A percentile compares a stretch with the other conserved stretches of the same genome.
Evolutionary conservation across 2,888 invertebrate genomes (phyloP).

Genomic region (Himalopsyche anomala): DNA sequence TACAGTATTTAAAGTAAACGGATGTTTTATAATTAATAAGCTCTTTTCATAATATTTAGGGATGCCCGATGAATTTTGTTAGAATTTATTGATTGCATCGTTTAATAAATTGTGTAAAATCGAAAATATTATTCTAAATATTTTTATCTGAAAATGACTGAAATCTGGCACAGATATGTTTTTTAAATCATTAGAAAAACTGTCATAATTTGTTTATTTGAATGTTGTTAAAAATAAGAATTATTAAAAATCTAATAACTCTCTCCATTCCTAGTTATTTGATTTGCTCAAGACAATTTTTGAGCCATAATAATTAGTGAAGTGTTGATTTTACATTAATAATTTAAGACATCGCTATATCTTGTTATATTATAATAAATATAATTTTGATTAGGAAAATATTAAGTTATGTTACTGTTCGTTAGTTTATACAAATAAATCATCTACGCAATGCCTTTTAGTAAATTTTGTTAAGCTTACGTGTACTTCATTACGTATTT

Average conservation of each 20-base stretch:
- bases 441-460: constrained; percentile 37
- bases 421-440: constrained; percentile 37
- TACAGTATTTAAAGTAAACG: constrained; percentile 8
- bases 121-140: constrained; percentile 43
- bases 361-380: constrained; percentile 22
- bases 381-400: constrained; percentile 3
- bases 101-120: constrained; percentile 8
- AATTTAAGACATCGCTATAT: constrained; percentile 18
- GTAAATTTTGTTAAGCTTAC: constrained; percentile 38
- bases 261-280: constrained; percentile 37
- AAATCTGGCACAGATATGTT: constrained; percentile 39
- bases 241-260: constrained; percentile 35
- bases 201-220: constrained; percentile 31
- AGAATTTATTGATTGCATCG: constrained; percentile 12
- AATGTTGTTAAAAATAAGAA: constrained; percentile 8
- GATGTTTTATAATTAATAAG: constrained; percentile 15
- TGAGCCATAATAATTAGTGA: constrained; percentile 12
- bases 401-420: background rate
- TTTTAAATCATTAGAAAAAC: constrained; percentile 34
- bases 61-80: constrained; percentile 14
- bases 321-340: constrained; percentile 35
- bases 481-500: constrained; percentile 22
- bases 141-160: constrained; percentile 35
- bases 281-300: constrained; percentile 36
- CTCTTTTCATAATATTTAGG: background rate